These are phyloP conservation scores for Pachypanchax playfairii DNA, from an alignment of 2,113 vertebrate species.

Conservation along the genomic window DNA sequence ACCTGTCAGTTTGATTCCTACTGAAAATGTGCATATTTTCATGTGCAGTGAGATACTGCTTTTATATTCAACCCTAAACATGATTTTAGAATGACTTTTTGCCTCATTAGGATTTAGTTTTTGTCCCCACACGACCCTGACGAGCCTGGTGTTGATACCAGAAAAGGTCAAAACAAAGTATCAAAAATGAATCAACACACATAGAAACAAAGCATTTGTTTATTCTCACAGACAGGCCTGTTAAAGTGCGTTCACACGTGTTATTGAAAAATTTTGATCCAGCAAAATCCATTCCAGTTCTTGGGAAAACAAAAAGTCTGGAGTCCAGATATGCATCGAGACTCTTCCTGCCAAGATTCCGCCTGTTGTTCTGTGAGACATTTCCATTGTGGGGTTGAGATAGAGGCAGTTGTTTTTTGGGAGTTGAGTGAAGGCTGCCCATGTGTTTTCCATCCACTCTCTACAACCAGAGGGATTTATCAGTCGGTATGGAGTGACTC, in stretches of 20 bases:
- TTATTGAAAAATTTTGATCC: constrained; percentile 25
- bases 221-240: constrained; percentile 6
- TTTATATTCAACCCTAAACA: background rate
- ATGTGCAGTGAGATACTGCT: too few species aligned
- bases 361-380: constrained; percentile 42
- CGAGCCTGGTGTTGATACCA: background rate
- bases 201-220: constrained; percentile 13
- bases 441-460: constrained; percentile 78
- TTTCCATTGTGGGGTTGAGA: constrained; percentile 49
- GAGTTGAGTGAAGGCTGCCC: constrained; percentile 61
- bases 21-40: too few species aligned
- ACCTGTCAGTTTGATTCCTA: too few species aligned
- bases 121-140: background rate
- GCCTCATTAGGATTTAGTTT: background rate
- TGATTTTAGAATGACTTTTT: background rate
- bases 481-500: constrained; percentile 56
- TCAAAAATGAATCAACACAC: background rate
- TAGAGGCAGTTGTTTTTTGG: constrained; percentile 59
- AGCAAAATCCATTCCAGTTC: constrained; percentile 16
- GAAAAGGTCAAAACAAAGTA: background rate
- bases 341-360: constrained; percentile 49
- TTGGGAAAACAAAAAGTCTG: constrained; percentile 44
- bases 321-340: constrained; percentile 50
- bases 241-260: constrained; percentile 26
- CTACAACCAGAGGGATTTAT: constrained; percentile 65